Evolutionary conservation across 2,888 invertebrate species (phyloP), one percentile per base, ranked within the genome.

Genomic region (Punctoribates punctum): DNA sequence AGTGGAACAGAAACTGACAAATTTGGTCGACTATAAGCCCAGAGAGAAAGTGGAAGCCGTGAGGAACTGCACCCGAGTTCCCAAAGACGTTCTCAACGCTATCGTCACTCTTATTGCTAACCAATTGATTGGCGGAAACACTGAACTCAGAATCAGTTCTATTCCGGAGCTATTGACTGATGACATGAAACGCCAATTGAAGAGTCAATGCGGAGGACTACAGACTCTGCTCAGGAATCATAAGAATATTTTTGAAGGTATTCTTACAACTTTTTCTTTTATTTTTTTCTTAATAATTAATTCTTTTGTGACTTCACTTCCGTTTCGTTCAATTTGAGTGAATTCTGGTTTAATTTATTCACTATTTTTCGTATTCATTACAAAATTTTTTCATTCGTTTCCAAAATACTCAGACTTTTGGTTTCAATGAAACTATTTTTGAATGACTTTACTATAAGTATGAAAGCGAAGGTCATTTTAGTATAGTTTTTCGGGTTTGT

Each of bases 221-320:
- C 92, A 94, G 85, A 95, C 94, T 0, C 85, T 95, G 73, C 82
- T 94, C n/a, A 89, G 87, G 82, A 94, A 94, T 83, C 90, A 94
- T 83, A 88, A 90, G 81, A 89, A 92, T 81, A 88, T 94, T 79
- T 94, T 94, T 84, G 85, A 74, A 77, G 75, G 78, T 78, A 78
- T 29, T 23, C 48, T 17, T 6, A 17, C 20, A 57, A 57, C 5
- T 8, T 17, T 57, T 23, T 20, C 3, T 20, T 57, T 23, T 3
- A 17, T 48, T 48, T 48, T 48, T 6, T 48, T 17, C 42, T 42
- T 4, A 48, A 48, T 34, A 34, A 34, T 34, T 34, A 3, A 34
- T 34, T 34, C 8, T 34, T 34, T 34, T 34, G 34, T 34, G 3
- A 34, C 34, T 34, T 34, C 34, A 34, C 34, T 34, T 34, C 34